These are phyloP conservation scores for Stomatorhinus ivindoensis DNA, from an alignment of 2,113 vertebrate species.

Conservation along the genomic window DNA sequence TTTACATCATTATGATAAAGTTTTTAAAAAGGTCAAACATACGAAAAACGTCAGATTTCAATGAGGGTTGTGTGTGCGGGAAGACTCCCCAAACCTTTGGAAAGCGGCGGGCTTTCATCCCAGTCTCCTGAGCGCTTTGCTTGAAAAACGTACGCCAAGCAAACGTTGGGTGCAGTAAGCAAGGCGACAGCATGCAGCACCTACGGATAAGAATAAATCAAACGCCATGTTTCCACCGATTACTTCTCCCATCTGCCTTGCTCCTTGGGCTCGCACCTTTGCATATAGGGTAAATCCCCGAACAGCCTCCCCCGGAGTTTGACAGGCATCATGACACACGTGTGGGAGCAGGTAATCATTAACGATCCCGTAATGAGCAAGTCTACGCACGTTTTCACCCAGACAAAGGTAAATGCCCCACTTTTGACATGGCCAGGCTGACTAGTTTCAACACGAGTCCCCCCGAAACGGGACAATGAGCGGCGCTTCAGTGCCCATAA, in stretches of 20 bases:
- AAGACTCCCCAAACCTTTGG: constrained; percentile 46
- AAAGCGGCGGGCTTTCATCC: constrained; percentile 56
- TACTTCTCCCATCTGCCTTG: background rate
- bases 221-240: background rate
- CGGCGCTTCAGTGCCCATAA: background rate
- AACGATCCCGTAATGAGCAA: constrained; percentile 20
- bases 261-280: background rate
- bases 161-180: constrained; percentile 65
- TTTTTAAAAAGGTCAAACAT: background rate
- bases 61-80: background rate
- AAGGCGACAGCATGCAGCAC: constrained; percentile 67
- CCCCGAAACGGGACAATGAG: background rate
- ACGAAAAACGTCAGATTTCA: background rate
- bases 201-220: constrained; percentile 45
- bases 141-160: constrained; percentile 74
- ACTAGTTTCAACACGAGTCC: background rate
- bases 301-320: background rate
- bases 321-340: constrained; percentile 1
- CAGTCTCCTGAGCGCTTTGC: constrained; percentile 70
- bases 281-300: background rate
- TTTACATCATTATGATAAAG: background rate
- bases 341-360: background rate
- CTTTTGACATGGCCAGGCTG: constrained; percentile 28
- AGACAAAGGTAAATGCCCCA: constrained; percentile 29
- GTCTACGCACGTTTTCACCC: constrained; percentile 13